Evolutionary conservation across 2,113 vertebrate species (phyloP).

Genomic region (Empidonax alnorum): DNA sequence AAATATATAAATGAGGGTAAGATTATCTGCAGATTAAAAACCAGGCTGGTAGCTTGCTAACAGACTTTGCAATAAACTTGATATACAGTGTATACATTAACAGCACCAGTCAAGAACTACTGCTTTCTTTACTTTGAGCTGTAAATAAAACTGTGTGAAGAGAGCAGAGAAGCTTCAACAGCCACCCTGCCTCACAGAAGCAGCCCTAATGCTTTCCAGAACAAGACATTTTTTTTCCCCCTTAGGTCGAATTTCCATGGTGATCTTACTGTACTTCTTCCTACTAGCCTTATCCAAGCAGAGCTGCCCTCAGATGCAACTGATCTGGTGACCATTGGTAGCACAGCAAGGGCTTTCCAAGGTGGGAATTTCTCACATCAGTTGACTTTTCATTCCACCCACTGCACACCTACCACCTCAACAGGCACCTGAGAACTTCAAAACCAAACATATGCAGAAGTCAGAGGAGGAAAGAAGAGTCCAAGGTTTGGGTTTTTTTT

Average conservation of each 20-base stretch:
- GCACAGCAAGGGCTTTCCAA: neutral
- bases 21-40: slow-evolving; percentile 57
- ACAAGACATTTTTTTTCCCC: neutral
- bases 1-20: slow-evolving; percentile 31
- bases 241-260: neutral
- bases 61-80: slow-evolving; percentile 29
- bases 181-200: neutral
- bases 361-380: neutral
- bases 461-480: neutral
- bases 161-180: neutral
- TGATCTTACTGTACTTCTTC: neutral
- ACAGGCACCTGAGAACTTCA: neutral
- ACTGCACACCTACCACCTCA: neutral
- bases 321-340: neutral
- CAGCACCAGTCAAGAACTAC: neutral
- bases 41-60: slow-evolving; percentile 13
- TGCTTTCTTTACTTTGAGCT: neutral
- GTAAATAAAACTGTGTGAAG: slow-evolving; percentile 22
- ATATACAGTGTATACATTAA: neutral
- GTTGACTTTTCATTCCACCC: neutral
- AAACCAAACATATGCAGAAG: neutral
- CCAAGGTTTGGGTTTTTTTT: neutral
- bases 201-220: neutral
- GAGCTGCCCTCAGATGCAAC: neutral
- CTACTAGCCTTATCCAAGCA: neutral